Evolutionary conservation across 2,888 invertebrate species (phyloP), one percentile per base, ranked within the genome.

Genomic region (Blera fallax): DNA sequence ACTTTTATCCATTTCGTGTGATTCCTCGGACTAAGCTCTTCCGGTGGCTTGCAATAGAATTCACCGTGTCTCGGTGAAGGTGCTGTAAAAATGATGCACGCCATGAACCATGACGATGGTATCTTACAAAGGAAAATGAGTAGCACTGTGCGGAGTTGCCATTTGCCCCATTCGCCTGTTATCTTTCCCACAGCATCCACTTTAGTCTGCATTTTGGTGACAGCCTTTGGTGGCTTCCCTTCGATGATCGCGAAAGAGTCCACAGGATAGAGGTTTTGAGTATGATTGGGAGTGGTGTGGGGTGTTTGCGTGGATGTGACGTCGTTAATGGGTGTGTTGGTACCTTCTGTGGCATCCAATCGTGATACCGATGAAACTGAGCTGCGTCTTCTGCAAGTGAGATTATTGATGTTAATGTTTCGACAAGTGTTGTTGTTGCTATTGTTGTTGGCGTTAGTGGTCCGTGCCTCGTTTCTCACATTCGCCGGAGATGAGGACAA

Each of bases 71-170:
- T 88, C 0, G 93, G 93, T 0, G 91, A 90, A 0, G 93, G 93
- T 0, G 93, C 93, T 45, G 93, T 93, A 80, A 93, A 93, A 67
- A 93, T 92, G 18, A 93, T 93, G 83, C 93, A 92, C 1, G 93
- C 93, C 93, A 93, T 93, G 81, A 93, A 93, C 93, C 93, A 93
- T 0, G 93, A 92, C 0, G 93, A 92, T 1, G 93, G 93, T 37
- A 92, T 91, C 88, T 93, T 93, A 79, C 92, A 92, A 2, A 93
- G 88, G 74, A 91, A 93, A 24, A 93, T 92, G 10, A 93, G 87
- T 3, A 92, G 87, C 1, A 93, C 92, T 0, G 92, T 91, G 54
- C 93, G 90, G 45, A 92, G 80, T 81, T 93, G 93, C 93, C 93
- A 93, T 87, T 89, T 90, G 24, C 93, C 93, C 91, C 92, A 92